Evolutionary conservation across 1,140 invertebrate species (phyloP), one percentile per base, ranked within the genome.

Genomic region (Macrocentrus cingulum): DNA sequence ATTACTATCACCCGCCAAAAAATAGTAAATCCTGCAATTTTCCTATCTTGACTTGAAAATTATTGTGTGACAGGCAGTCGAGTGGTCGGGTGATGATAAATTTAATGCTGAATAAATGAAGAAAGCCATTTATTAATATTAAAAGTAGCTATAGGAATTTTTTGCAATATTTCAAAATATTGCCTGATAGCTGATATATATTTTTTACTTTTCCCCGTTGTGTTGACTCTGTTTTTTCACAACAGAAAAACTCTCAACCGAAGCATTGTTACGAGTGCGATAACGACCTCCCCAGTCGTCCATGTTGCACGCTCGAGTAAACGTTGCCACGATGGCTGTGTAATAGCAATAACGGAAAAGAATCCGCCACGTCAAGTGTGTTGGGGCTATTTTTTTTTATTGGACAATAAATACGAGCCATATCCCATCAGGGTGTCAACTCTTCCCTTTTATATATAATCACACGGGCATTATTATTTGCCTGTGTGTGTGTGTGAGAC

Each of bases 131-230:
- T n/a, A n/a, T n/a, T n/a, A n/a, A n/a, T n/a, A n/a, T n/a, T n/a
- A n/a, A n/a, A n/a, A n/a, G n/a, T n/a, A n/a, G n/a, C 52, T 25
- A n/a, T 8, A 23, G 25, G 11, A 34, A 20, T 18, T 16, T 51
- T 34, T 15, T 22, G 15, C 50, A 60, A 59, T 50, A 57, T 54
- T 51, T 64, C 62, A n/a, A n/a, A n/a, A n/a, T n/a, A n/a, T n/a
- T n/a, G n/a, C n/a, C n/a, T n/a, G n/a, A 68, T 68, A 39, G 7
- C 13, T 39, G 4, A 39, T 39, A 39, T 39, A 3, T n/a, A 39
- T n/a, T 15, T 39, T 11, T n/a, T n/a, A 3, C 11, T n/a, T 39
- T 39, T 39, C 13, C n/a, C n/a, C n/a, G n/a, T n/a, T n/a, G n/a
- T n/a, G n/a, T n/a, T n/a, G n/a, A n/a, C n/a, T 3, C 16, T 36